Evolutionary conservation across 2,797 vertebrate genomes (phyloP).

Genomic region (Schizothorax lantsangensis): DNA sequence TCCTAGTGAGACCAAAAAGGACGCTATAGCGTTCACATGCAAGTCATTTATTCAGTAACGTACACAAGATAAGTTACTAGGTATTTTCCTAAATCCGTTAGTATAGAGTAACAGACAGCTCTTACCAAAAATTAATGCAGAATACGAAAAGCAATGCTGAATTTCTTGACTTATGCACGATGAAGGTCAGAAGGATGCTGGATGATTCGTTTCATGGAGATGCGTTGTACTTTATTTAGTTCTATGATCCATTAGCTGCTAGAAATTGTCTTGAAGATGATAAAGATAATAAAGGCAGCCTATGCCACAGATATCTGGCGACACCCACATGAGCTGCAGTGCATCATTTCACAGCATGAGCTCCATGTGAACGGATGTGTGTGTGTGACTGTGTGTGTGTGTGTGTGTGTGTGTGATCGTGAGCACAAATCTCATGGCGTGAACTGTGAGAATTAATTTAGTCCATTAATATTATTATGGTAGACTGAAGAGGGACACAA

Average conservation of each 20-base stretch:
- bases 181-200: slow-evolving; percentile 24
- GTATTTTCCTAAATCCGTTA: background rate
- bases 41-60: background rate
- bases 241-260: background rate
- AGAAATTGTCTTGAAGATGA: background rate
- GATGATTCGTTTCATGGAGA: background rate
- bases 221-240: background rate
- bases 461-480: background rate
- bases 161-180: background rate
- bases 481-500: background rate
- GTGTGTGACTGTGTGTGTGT: background rate
- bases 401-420: background rate
- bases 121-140: background rate
- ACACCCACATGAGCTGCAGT: background rate
- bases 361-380: slow-evolving; percentile 14
- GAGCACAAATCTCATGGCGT: background rate
- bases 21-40: background rate
- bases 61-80: background rate
- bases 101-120: background rate
- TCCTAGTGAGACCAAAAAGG: slow-evolving; percentile 18
- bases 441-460: background rate
- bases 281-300: background rate
- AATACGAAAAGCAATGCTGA: background rate
- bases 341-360: background rate
- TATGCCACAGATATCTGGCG: background rate